phyloP scores from a whole-genome alignment of 2,797 vertebrate species.

The Avahi laniger region DNA sequence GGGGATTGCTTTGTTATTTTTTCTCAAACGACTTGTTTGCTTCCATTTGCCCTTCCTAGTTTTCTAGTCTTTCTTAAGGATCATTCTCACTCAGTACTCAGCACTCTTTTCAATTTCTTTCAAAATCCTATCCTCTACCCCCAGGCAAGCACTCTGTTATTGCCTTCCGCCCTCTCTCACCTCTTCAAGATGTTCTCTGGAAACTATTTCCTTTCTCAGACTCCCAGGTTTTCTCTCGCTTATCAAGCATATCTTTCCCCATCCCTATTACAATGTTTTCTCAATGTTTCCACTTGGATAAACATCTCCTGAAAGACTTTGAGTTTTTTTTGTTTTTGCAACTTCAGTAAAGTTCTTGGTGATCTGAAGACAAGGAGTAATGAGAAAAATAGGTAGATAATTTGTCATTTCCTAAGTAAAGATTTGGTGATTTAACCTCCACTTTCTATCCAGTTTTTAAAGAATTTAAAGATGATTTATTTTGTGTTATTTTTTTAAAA shows the following conservation, averaged over 20 bases:
- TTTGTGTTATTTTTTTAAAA: constrained; percentile 28
- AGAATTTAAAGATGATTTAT: constrained; percentile 60
- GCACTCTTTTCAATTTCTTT: background rate
- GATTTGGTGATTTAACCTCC: constrained; percentile 40
- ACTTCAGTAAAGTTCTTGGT: constrained; percentile 13
- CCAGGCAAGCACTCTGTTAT: background rate
- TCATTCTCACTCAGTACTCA: background rate
- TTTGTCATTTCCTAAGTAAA: constrained; percentile 42
- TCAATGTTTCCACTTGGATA: constrained; percentile 29
- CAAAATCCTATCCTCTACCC: background rate
- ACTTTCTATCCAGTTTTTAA: background rate
- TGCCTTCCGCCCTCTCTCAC: background rate
- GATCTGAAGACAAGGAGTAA: background rate
- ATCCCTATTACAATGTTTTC: background rate
- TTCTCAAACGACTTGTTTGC: background rate
- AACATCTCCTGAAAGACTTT: background rate
- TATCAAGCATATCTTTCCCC: background rate
- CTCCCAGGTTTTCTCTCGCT: background rate
- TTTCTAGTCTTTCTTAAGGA: background rate
- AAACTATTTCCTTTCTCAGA: background rate
- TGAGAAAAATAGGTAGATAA: constrained; percentile 28
- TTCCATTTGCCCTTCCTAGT: background rate
- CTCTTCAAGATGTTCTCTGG: constrained; percentile 26
- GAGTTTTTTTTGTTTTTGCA: background rate
- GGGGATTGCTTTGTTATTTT: background rate